Evolutionary conservation across 2,113 vertebrate genomes (phyloP).

Genomic region (Lepus americanus): DNA sequence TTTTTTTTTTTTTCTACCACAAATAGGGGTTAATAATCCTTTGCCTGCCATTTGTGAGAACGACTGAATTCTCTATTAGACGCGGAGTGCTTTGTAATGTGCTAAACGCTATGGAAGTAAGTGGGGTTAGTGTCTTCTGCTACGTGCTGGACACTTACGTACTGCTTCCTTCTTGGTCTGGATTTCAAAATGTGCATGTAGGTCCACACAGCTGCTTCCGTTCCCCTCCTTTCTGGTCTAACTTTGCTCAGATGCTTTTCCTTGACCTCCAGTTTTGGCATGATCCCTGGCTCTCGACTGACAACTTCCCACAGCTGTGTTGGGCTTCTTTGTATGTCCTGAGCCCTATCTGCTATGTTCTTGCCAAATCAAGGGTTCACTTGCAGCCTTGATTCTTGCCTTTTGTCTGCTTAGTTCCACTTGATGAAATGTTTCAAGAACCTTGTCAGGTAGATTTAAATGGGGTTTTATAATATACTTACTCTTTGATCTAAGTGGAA

Average conservation of each 20-base stretch:
- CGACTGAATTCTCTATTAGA: background rate
- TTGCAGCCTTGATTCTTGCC: background rate
- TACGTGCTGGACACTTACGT: background rate
- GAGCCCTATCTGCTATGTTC: background rate
- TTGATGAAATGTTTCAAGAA: background rate
- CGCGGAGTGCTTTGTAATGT: background rate
- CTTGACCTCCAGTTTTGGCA: background rate
- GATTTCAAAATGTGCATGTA: background rate
- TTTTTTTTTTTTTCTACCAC: background rate
- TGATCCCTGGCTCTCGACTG: background rate
- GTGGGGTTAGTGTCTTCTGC: background rate
- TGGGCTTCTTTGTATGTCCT: background rate
- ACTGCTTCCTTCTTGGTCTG: background rate
- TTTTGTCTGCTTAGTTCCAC: background rate
- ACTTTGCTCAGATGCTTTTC: background rate
- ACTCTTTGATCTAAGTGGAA: constrained; percentile 31
- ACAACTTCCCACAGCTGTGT: no score
- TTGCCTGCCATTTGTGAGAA: background rate
- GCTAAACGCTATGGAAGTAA: background rate
- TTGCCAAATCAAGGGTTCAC: background rate
- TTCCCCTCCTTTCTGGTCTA: background rate
- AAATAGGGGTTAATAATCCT: background rate
- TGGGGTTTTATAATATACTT: background rate
- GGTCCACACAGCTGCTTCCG: background rate
- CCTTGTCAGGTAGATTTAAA: background rate